Percentiles rank a stretch among this genome's conserved stretches.
These are phyloP conservation scores for Caenorhabditis virilis DNA, from an alignment of 2,888 invertebrate species.

Conservation along the genomic window DNA sequence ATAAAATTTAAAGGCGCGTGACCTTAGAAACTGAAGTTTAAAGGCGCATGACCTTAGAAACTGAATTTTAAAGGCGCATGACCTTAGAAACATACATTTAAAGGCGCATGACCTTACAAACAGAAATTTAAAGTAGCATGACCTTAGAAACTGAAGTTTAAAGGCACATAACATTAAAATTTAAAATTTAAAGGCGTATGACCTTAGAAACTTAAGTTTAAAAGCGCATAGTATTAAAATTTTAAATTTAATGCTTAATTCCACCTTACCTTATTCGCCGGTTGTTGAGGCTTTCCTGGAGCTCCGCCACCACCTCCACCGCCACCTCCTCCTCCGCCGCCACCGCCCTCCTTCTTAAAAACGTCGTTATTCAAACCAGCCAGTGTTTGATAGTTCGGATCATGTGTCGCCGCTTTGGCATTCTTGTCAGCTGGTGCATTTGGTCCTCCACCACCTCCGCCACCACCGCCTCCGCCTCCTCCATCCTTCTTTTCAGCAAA, in stretches of 20 bases:
- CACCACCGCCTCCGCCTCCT: constrained; percentile 1
- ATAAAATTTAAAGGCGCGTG: too few relatives aligned
- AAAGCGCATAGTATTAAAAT: too few relatives aligned
- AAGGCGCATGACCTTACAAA: too few relatives aligned
- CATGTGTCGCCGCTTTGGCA: neutral
- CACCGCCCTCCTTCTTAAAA: neutral
- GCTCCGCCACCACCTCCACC: constrained; percentile 1
- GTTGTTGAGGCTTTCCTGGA: neutral
- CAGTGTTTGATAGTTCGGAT: constrained; percentile 6
- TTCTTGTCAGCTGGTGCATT: neutral
- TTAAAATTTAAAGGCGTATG: too few relatives aligned
- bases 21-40: too few relatives aligned
- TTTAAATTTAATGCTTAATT: too few relatives aligned
- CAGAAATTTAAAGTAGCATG: neutral
- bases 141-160: neutral
- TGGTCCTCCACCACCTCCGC: neutral
- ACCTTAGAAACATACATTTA: too few relatives aligned
- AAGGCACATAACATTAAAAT: too few relatives aligned
- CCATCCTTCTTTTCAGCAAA: constrained; percentile 18
- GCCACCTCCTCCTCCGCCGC: neutral
- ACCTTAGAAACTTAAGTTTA: too few relatives aligned
- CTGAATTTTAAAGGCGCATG: too few relatives aligned
- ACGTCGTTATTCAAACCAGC: constrained; percentile 1
- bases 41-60: too few relatives aligned
- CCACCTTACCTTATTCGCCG: constrained; percentile 8